Base-by-base conservation (phyloP, 2,797 vertebrate genomes). In the Philypnodon macrostomus region DNA sequence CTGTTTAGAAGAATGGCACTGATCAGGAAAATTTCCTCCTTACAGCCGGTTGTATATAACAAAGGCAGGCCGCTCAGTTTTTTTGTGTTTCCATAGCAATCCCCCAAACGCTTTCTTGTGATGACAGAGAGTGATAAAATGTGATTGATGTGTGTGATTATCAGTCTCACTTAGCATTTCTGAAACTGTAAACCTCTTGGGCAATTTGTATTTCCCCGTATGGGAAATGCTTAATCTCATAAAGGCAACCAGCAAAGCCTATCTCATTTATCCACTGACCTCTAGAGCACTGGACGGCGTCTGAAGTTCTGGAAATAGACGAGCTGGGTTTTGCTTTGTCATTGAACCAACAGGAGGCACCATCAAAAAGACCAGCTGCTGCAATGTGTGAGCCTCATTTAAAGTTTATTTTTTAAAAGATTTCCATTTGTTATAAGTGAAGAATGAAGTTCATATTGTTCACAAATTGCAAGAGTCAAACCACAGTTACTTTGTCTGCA, bases 71-170 rank as follows among this genome's bases (percentile, higher is more conserved):
- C 1, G 12, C 30, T 32, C 1, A 31, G 30, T 32, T 32, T 10
- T 32, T 10, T 32, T 31, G 47, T 14, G 49, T 67, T 55, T 63
- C 50, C 36, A 15, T 7, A 9, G 42, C 55, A 44, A 47, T 41
- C 36, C 50, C 62, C 54, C 52, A 70, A 82, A 73, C 23, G 39
- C 48, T 49, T 61, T 56, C 47, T 32, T 44, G 40, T 32, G 39
- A 37, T 73, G 75, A 70, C 70, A 57, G 61, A 39, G 2, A 48
- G 58, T 65, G 70, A 75, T 72, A 73, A 69, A 71, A 39, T 67
- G 48, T 70, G 77, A 88, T 76, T 57, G 67, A 84, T 85, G 70
- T 56, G 53, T 61, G 66, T 7, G 62, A 79, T 82, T 71, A 67
- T 77, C 56, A 65, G 33, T 77, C 66, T 62, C 67, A 52, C 66